A percentile compares a stretch with the other conserved stretches of the same genome.
Conservation (phyloP, 2,797 vertebrate species). For the Chrysocyon brachyurus region DNA sequence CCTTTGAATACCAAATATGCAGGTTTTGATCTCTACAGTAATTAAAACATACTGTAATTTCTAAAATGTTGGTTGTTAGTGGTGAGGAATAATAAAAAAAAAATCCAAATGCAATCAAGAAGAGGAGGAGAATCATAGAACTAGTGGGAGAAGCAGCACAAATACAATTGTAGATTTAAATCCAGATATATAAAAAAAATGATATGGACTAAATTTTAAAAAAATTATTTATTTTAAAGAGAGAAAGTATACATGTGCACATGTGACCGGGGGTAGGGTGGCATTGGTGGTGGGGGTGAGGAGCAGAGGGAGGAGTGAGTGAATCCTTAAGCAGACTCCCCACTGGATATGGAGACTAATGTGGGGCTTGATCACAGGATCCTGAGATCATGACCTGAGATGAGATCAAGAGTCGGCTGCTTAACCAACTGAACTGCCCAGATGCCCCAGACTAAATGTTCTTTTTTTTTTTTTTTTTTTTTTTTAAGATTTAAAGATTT, state of each 20-base stretch:
- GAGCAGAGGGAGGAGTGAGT: not conserved
- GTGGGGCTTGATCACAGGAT: not conserved
- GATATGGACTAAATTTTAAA: not conserved
- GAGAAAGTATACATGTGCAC: not conserved
- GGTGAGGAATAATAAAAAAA: not conserved
- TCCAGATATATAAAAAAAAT: not conserved
- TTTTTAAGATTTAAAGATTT: not conserved
- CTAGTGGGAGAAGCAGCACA: not conserved
- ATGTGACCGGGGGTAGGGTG: no score
- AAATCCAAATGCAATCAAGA: not conserved
- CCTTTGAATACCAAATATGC: not conserved
- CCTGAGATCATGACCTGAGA: not conserved
- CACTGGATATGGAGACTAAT: not conserved
- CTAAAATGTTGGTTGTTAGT: not conserved
- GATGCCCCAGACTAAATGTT: not conserved
- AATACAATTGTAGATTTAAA: conserved; percentile 1
- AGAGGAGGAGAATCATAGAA: not conserved
- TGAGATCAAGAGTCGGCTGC: not conserved
- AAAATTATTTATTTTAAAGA: not conserved
- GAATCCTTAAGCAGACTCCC: not conserved
- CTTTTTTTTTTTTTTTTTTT: not conserved
- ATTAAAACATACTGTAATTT: not conserved
- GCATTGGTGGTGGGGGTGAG: no score
- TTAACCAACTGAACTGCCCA: not conserved
- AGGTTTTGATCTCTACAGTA: not conserved